These are phyloP conservation scores for Drosophila eohydei DNA, from an alignment of 2,888 invertebrate genomes.

Conservation along the genomic window DNA sequence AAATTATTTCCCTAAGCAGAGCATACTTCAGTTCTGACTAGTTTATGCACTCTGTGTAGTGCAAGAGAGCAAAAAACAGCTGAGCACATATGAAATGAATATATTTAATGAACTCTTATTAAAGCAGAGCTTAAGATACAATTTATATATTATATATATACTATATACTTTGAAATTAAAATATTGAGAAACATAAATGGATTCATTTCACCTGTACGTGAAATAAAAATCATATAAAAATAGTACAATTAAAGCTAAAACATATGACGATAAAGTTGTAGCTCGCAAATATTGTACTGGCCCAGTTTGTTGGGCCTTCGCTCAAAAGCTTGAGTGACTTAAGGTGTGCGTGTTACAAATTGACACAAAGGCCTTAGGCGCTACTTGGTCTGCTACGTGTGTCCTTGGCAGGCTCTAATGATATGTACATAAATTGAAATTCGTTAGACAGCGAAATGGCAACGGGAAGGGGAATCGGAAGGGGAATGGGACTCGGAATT, in stretches of 20 bases:
- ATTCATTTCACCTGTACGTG: not conserved
- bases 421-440: constrained; percentile 65
- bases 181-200: not conserved
- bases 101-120: not conserved
- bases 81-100: not conserved
- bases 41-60: not conserved
- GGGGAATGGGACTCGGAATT: constrained; percentile 28
- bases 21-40: too few relatives aligned
- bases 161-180: not conserved
- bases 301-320: constrained; percentile 33
- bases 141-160: not conserved
- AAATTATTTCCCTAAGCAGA: too few relatives aligned
- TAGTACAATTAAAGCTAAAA: not conserved
- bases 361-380: constrained; percentile 22
- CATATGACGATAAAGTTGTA: constrained; percentile 3
- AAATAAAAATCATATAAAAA: not conserved
- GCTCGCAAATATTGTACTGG: constrained; percentile 11
- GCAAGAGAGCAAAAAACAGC: not conserved
- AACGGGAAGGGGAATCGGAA: constrained; percentile 6
- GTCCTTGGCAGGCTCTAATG: constrained; percentile 45
- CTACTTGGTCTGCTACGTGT: constrained; percentile 10
- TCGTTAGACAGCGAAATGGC: constrained; percentile 26
- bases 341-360: constrained; percentile 45
- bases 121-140: not conserved
- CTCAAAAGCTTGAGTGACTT: constrained; percentile 7